Base-by-base conservation (phyloP, 2,113 vertebrate species). In the Nerophis ophidion region DNA sequence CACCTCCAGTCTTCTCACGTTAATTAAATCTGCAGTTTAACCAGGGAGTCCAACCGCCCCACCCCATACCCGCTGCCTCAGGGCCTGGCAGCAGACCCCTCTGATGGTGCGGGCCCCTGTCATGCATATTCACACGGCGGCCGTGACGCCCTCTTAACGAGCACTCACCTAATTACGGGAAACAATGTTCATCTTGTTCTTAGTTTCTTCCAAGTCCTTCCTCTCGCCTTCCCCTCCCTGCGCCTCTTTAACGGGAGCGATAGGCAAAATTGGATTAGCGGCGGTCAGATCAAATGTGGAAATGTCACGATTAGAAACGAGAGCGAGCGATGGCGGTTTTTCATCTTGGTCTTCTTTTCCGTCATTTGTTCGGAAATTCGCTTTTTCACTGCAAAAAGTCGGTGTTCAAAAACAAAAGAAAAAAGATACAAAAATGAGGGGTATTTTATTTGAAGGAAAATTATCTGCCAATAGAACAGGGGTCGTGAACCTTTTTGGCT, bases 261-360 rank as follows among this genome's bases (percentile, higher is more conserved):
- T 96, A 91, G 91, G 93, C 93, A 96, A 96, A 96, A 98, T 97
- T 98, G 95, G 95, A 98, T 98, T 96, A 98, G 89, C 91, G 91
- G 91, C 90, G 91, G 94, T 96, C 95, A 93, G 93, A 98, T 98
- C 97, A 96, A 94, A 96, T 91, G 92, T 56, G 68, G 91, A 94
- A 95, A 93, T 91, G 93, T 90, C 86, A 89, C 91, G 90, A 95
- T 91, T 90, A 93, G 93, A 94, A 95, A 94, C 92, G 91, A 93
- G 92, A 93, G 91, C 90, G 91, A 91, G 89, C 91, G 92, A 96
- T 97, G 91, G 90, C 89, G 90, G 92, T 91, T 90, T 93, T 92
- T 88, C 81, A 86, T 88, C 80, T 65, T 61, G 69, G 73, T 70
- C 57, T 68, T 68, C 48, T 49, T 17, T 7, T 4, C 12, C 40